phyloP scores from a whole-genome alignment of 2,888 invertebrate species.

The Pseudococcus jackbeardsleyi region DNA sequence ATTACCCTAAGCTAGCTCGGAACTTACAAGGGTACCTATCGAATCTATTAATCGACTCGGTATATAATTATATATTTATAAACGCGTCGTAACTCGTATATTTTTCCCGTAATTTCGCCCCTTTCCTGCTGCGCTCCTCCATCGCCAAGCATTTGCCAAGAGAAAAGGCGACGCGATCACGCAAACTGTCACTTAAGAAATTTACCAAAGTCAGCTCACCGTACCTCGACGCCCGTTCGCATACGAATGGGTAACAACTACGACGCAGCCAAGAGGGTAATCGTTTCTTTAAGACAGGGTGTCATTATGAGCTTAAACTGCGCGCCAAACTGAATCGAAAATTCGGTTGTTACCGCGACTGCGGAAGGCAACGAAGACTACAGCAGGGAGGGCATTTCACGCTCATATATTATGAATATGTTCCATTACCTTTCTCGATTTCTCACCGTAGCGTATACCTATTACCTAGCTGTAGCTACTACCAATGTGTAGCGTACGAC shows the following conservation, averaged over 20 bases:
- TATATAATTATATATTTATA: background rate
- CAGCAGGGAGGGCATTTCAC: background rate
- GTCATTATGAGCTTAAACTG: constrained; percentile 35
- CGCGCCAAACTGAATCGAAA: constrained; percentile 19
- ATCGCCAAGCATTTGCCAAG: background rate
- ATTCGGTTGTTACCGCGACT: background rate
- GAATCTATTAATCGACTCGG: background rate
- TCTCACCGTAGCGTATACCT: background rate
- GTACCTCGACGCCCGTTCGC: background rate
- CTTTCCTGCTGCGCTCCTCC: too few species aligned
- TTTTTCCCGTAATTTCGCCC: background rate
- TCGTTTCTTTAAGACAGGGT: constrained; percentile 30
- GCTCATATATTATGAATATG: constrained; percentile 45
- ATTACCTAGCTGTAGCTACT: background rate
- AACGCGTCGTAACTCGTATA: background rate
- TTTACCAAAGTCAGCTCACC: background rate
- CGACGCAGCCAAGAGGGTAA: background rate
- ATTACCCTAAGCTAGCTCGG: too few species aligned
- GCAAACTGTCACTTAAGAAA: constrained; percentile 50
- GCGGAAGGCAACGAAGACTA: background rate
- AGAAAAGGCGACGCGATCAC: constrained; percentile 43
- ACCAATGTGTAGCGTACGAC: background rate
- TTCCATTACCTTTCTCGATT: constrained; percentile 34
- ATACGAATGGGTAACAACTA: background rate
- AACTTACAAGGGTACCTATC: background rate